Conservation (phyloP, 2,888 invertebrate genomes). For the Drosophila nr. medialis region DNA sequence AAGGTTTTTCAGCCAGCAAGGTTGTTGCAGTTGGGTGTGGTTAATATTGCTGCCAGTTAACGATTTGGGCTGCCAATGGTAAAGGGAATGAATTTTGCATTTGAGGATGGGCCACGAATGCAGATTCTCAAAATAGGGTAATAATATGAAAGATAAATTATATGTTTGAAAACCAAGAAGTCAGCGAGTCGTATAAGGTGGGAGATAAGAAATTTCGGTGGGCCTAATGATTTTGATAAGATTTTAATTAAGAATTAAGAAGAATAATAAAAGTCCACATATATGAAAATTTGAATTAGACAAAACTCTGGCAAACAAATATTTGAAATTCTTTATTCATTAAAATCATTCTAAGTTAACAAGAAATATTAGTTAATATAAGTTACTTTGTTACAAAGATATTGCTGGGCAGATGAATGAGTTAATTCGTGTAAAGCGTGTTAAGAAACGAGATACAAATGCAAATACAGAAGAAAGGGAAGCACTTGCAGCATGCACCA, state of each 20-base stretch:
- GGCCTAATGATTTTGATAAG: background rate
- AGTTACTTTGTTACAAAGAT: no score
- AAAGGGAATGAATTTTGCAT: background rate
- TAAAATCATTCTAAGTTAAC: background rate
- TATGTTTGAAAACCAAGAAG: background rate
- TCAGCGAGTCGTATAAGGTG: no score
- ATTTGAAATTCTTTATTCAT: background rate
- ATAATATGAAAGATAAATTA: background rate
- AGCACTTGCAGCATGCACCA: background rate
- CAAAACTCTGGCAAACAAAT: background rate
- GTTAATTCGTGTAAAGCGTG: background rate
- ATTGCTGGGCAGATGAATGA: no score
- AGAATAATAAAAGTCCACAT: background rate
- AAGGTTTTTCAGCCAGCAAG: background rate
- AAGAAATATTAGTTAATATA: background rate
- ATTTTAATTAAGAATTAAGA: background rate
- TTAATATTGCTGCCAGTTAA: slow-evolving; percentile 4
- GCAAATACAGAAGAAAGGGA: background rate
- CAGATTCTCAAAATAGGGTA: background rate
- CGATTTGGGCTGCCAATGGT: background rate
- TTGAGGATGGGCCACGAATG: background rate
- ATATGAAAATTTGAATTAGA: no score
- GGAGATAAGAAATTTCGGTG: background rate
- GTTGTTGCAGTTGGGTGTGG: slow-evolving; percentile 15
- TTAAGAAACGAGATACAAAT: background rate